Evolutionary conservation across 2,113 vertebrate species (phyloP).

Genomic region (Ciconia maguari): DNA sequence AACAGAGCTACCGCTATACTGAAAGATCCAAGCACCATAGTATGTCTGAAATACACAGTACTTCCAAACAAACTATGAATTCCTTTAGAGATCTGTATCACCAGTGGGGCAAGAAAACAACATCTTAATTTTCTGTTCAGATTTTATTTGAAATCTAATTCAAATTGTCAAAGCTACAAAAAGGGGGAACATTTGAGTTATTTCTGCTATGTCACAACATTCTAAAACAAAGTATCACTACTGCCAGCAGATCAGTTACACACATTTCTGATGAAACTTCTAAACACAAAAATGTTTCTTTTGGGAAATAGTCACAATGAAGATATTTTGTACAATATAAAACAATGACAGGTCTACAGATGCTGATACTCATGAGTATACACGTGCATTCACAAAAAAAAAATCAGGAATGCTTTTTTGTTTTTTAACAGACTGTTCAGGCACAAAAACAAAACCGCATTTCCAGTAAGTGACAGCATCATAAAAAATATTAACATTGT

Average conservation of each 20-base stretch:
- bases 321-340: constrained; percentile 86
- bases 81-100: constrained; percentile 29
- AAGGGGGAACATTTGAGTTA: constrained; percentile 75
- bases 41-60: constrained; percentile 54
- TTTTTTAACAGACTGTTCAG: constrained; percentile 79
- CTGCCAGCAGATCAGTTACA: constrained; percentile 83
- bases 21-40: constrained; percentile 27
- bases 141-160: constrained; percentile 89
- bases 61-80: constrained; percentile 55
- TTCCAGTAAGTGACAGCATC: constrained; percentile 82
- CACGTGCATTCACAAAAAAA: constrained; percentile 82
- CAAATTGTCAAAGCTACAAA: constrained; percentile 86
- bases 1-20: not conserved
- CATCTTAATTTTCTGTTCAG: constrained; percentile 77
- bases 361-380: constrained; percentile 79
- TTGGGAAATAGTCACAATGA: constrained; percentile 78
- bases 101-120: constrained; percentile 73
- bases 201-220: constrained; percentile 81
- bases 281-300: constrained; percentile 81
- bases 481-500: constrained; percentile 77
- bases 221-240: constrained; percentile 83
- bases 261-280: constrained; percentile 78
- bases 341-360: constrained; percentile 82
- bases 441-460: constrained; percentile 85
- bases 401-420: constrained; percentile 80